A percentile compares a stretch with the other conserved stretches of the same genome.
Evolutionary conservation across 2,888 invertebrate genomes (phyloP).

Genomic region (Caenorhabditis imperialis): DNA sequence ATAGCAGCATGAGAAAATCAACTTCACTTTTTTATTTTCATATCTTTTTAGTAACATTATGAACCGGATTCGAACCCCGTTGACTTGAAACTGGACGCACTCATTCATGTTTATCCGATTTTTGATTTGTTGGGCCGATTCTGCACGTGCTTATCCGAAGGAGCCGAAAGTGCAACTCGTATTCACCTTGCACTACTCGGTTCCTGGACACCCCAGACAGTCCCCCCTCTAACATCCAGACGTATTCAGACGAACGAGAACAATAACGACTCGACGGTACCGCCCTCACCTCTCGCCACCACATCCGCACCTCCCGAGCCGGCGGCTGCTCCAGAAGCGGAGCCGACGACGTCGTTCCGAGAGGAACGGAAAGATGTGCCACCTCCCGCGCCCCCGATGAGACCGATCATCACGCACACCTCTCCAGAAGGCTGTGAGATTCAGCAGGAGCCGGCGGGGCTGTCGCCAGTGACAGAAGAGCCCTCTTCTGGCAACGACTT

Average conservation of each 20-base stretch:
- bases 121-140: constrained; percentile 38
- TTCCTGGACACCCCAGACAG: constrained; percentile 16
- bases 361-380: constrained; percentile 61
- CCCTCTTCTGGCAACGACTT: constrained; percentile 69
- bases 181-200: constrained; percentile 19
- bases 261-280: constrained; percentile 27
- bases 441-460: constrained; percentile 55
- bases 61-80: no score
- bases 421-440: constrained; percentile 65
- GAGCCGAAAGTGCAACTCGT: constrained; percentile 40
- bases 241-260: constrained; percentile 50
- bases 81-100: no score
- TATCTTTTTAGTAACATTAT: no score
- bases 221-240: constrained; percentile 13
- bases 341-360: constrained; percentile 2
- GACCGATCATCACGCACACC: constrained; percentile 62
- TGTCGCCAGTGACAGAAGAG: constrained; percentile 75
- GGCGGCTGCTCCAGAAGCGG: constrained; percentile 8
- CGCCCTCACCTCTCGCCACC: constrained; percentile 5
- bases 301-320: constrained; percentile 3
- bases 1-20: background rate
- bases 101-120: constrained; percentile 35
- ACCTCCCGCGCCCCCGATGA: constrained; percentile 70
- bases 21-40: no score
- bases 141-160: constrained; percentile 56